These are phyloP conservation scores for Ivindomyrus marchei DNA, from an alignment of 2,113 vertebrate species.

Conservation along the genomic window DNA sequence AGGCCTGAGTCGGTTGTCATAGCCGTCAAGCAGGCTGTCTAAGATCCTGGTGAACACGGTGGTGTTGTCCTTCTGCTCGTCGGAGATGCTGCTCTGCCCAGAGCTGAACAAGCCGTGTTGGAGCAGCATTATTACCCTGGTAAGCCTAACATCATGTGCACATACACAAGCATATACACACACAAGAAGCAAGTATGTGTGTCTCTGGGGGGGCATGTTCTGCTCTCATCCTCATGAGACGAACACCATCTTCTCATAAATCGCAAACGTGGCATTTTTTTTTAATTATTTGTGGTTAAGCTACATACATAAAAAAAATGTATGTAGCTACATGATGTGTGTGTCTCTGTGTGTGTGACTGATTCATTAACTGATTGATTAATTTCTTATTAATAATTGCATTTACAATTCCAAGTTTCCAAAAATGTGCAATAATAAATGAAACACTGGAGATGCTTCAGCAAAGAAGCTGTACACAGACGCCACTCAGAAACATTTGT, in stretches of 20 bases:
- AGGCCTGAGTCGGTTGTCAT: conserved; percentile 83
- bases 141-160: background rate
- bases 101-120: conserved; percentile 60
- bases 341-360: background rate
- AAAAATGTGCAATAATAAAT: background rate
- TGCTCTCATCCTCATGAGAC: background rate
- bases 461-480: background rate
- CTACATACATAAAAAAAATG: background rate
- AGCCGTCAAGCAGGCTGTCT: conserved; percentile 82
- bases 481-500: background rate
- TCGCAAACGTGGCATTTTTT: background rate
- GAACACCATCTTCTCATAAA: background rate
- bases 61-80: conserved; percentile 87
- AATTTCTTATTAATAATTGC: background rate
- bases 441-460: background rate
- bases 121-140: background rate
- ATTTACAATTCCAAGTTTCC: background rate
- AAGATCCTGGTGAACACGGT: conserved; percentile 88
- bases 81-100: conserved; percentile 76
- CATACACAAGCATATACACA: background rate
- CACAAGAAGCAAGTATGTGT: background rate
- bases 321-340: background rate
- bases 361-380: background rate
- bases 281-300: background rate
- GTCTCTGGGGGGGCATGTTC: background rate